phyloP scores from a whole-genome alignment of 2,797 vertebrate species.

The Onychomys torridus region DNA sequence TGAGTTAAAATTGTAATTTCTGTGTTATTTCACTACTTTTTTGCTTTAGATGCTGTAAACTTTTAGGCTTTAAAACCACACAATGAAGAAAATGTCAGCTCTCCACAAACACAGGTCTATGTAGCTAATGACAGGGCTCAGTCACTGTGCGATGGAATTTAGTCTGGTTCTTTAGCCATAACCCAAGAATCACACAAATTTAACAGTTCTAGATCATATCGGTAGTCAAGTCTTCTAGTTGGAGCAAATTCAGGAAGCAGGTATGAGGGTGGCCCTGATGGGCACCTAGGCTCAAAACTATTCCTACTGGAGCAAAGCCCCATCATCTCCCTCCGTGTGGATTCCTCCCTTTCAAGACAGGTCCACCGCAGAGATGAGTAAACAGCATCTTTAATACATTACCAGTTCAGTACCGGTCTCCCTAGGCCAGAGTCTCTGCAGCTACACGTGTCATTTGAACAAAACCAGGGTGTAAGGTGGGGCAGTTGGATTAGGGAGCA shows the following conservation, averaged over 20 bases:
- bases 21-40: not conserved
- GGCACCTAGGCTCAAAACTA: not conserved
- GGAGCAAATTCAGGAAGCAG: not conserved
- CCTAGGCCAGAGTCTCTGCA: not conserved
- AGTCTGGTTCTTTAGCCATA: slow-evolving; percentile 40
- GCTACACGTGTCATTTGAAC: not conserved
- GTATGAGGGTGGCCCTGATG: not conserved
- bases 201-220: not conserved
- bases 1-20: slow-evolving; percentile 11
- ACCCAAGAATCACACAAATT: slow-evolving; percentile 8
- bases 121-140: not conserved
- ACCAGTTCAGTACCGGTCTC: not conserved
- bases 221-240: slow-evolving; percentile 28
- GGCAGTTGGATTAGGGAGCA: not conserved
- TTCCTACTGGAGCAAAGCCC: not conserved
- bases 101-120: slow-evolving; percentile 21
- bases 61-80: slow-evolving; percentile 20
- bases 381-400: slow-evolving; percentile 11
- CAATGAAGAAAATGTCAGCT: not conserved
- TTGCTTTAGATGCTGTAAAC: slow-evolving; percentile 43
- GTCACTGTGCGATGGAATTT: not conserved
- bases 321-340: not conserved
- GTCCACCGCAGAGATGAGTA: not conserved
- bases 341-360: not conserved
- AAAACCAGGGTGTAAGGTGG: not conserved